Percentiles rank a stretch among this genome's conserved stretches.
Conservation (phyloP, 2,113 vertebrate genomes). For the Ictidomys tridecemlineatus region DNA sequence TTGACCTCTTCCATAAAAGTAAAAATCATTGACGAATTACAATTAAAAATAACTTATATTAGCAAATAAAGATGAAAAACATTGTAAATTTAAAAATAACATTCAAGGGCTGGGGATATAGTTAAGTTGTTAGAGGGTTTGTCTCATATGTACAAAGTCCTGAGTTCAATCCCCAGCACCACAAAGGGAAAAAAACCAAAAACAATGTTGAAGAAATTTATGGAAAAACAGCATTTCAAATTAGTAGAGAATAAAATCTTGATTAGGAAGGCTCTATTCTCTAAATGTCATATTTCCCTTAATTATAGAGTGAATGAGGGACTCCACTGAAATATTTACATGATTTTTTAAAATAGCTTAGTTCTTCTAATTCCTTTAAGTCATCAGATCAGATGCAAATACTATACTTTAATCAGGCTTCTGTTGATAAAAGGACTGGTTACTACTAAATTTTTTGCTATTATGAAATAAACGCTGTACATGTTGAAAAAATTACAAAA, state of each 20-base stretch:
- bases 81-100: background rate
- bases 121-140: too few relatives aligned
- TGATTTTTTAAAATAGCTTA: background rate
- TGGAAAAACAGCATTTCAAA: background rate
- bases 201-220: background rate
- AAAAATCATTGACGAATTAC: background rate
- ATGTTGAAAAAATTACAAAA: background rate
- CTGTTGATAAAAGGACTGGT: background rate
- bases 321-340: background rate
- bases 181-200: too few relatives aligned
- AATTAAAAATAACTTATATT: background rate
- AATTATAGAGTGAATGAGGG: background rate
- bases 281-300: background rate
- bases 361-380: background rate
- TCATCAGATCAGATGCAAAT: background rate
- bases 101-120: background rate
- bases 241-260: background rate
- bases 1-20: background rate
- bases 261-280: background rate
- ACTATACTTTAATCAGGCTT: background rate
- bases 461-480: background rate
- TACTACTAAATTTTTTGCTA: background rate
- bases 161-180: too few relatives aligned
- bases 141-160: too few relatives aligned
- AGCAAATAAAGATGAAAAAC: background rate